phyloP scores from a whole-genome alignment of 2,797 vertebrate species.

The Borostomias antarcticus region DNA sequence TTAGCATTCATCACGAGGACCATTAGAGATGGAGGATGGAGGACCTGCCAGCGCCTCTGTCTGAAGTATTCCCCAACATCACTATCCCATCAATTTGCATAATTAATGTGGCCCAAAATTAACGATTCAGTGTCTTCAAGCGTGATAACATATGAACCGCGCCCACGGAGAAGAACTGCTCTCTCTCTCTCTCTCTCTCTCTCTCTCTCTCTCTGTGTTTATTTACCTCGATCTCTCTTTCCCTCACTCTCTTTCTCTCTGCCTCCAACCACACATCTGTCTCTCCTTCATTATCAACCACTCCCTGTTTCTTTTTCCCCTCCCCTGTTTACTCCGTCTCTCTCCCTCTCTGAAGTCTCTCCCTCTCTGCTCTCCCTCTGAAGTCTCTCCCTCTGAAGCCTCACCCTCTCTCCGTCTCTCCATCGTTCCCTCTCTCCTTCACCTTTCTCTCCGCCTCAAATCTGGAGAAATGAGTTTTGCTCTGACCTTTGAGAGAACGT shows the following conservation, averaged over 20 bases:
- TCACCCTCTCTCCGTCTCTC: neutral
- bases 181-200: neutral
- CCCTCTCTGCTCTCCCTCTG: too few species aligned
- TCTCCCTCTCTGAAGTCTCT: too few species aligned
- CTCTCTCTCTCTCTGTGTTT: too few species aligned
- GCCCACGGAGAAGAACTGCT: constrained; percentile 15
- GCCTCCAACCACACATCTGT: neutral
- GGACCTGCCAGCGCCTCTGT: constrained; percentile 71
- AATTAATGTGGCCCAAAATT: constrained; percentile 61
- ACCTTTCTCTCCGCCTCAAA: neutral
- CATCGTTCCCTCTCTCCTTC: neutral
- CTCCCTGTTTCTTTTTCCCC: neutral
- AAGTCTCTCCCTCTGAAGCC: too few species aligned
- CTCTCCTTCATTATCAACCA: neutral
- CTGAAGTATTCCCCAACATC: constrained; percentile 49
- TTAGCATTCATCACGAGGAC: constrained; percentile 76
- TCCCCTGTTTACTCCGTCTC: neutral
- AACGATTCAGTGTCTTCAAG: constrained; percentile 39
- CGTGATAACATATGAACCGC: constrained; percentile 30
- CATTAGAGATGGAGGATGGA: constrained; percentile 69
- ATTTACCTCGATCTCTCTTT: too few species aligned
- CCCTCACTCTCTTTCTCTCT: too few species aligned
- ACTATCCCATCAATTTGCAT: constrained; percentile 55
- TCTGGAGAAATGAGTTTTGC: neutral
- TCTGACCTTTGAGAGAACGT: neutral